These are phyloP conservation scores for Malurus cyaneus DNA, from an alignment of 2,113 vertebrate genomes.

Conservation along the genomic window DNA sequence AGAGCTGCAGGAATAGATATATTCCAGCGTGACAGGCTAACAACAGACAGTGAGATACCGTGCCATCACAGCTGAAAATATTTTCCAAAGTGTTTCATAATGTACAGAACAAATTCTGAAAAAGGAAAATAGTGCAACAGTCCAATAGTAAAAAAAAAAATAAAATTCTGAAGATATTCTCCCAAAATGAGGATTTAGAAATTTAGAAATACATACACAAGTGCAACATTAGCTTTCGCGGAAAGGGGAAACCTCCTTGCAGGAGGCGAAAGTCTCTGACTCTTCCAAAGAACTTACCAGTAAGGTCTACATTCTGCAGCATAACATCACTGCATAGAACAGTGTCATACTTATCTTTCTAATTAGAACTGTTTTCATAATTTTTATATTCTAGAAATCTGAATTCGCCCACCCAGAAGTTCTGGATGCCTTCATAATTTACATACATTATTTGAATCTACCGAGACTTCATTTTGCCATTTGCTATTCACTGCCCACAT, in stretches of 20 bases:
- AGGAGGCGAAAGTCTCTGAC: not conserved
- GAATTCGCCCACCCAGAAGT: not conserved
- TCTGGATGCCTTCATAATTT: not conserved
- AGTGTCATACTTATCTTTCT: not conserved
- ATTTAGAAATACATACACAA: not conserved
- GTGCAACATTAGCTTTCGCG: not conserved
- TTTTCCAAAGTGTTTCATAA: not conserved
- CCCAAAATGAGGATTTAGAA: not conserved
- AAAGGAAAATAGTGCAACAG: not conserved
- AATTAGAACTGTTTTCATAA: not conserved
- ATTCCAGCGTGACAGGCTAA: not conserved
- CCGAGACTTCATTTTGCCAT: not conserved
- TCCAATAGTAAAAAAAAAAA: too few relatives aligned
- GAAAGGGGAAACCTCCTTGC: not conserved
- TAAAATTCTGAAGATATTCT: not conserved
- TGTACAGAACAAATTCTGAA: not conserved
- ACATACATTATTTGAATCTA: not conserved
- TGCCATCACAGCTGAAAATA: not conserved
- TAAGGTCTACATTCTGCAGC: not conserved
- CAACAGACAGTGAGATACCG: not conserved
- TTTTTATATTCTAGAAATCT: not conserved
- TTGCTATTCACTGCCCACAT: not conserved
- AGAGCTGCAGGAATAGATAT: not conserved
- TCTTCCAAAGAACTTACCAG: not conserved
- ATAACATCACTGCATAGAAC: not conserved